phyloP scores from a whole-genome alignment of 2,797 vertebrate genomes.

The Enteromius paludinosus region DNA sequence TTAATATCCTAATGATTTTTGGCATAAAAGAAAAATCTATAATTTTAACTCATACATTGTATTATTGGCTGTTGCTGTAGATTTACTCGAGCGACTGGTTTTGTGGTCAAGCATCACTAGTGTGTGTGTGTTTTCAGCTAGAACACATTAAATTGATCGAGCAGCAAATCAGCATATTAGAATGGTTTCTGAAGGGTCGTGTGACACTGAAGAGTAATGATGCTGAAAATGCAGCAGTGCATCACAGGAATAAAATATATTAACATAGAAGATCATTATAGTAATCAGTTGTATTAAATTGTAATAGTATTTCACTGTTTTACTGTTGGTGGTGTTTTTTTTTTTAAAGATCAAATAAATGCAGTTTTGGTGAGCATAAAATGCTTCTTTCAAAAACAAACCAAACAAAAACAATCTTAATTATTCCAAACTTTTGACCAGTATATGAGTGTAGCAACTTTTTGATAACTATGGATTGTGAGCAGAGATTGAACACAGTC shows the following conservation, averaged over 20 bases:
- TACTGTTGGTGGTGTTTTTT: background rate
- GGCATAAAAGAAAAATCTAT: too few species aligned
- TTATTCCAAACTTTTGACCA: background rate
- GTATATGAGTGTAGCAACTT: background rate
- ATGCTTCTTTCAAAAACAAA: too few species aligned
- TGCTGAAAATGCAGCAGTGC: too few species aligned
- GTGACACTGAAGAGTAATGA: too few species aligned
- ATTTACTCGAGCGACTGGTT: too few species aligned
- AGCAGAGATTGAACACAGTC: constrained; percentile 6
- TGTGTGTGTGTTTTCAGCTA: too few species aligned
- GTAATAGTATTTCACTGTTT: background rate
- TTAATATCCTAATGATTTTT: too few species aligned
- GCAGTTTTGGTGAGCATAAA: background rate
- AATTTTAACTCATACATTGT: too few species aligned
- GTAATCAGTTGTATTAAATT: background rate
- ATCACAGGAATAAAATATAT: background rate
- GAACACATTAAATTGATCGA: too few species aligned
- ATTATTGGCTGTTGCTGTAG: too few species aligned
- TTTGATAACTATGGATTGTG: background rate
- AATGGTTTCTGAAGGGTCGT: background rate
- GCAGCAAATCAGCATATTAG: background rate
- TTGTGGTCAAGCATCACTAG: too few species aligned
- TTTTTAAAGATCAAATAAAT: background rate
- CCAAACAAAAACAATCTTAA: background rate
- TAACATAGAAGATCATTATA: background rate